Base-by-base conservation (phyloP, 2,888 invertebrate species). In the Onchidella celtica region DNA sequence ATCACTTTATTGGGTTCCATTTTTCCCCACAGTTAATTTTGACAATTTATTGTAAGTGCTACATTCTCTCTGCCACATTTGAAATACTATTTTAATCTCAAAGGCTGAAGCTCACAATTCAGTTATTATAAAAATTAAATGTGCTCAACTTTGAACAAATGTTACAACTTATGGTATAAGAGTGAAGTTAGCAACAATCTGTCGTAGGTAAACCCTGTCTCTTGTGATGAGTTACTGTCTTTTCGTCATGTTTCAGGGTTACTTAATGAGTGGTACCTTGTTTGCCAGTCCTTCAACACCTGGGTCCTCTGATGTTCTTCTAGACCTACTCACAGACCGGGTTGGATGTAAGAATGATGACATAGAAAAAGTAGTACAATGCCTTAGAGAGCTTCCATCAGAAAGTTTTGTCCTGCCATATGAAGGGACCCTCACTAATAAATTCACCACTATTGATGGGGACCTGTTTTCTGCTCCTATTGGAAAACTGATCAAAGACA, bases 261-360 rank as follows among this genome's bases (percentile, higher is more conserved):
- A 70, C 27, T n/a, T 79, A 14, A 79, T 79, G 70, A 79, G 78
- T 79, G 78, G 78, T 14, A 70, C 78, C n/a, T 70, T 79, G 70
- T 79, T 79, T 66, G 70, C 70, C 63, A n/a, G 40, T 32, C 61
- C 70, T n/a, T 79, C 78, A 47, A 61, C 78, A 40, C 61, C 32
- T 21, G 70, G 70, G n/a, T 79, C 78, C 2, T 79, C 78, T 34
- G 78, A 79, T 34, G 32, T 70, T 2, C 70, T 79, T n/a, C 34
- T 79, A 11, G 78, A 79, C 24, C 57, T 70, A 3, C 47, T 79
- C 0, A 66, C 61, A 17, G 70, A 69, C 38, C 29, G 70, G 17
- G 61, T 79, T 59, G 78, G 78, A 3, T 79, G 69, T 38, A 59
- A 63, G 27, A 17, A 32, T 1, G 40, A 38, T 1, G 63, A 34